Evolutionary conservation across 2,797 vertebrate species (phyloP), one percentile per base, ranked within the genome.

Genomic region (Pangasius mekongensis): DNA sequence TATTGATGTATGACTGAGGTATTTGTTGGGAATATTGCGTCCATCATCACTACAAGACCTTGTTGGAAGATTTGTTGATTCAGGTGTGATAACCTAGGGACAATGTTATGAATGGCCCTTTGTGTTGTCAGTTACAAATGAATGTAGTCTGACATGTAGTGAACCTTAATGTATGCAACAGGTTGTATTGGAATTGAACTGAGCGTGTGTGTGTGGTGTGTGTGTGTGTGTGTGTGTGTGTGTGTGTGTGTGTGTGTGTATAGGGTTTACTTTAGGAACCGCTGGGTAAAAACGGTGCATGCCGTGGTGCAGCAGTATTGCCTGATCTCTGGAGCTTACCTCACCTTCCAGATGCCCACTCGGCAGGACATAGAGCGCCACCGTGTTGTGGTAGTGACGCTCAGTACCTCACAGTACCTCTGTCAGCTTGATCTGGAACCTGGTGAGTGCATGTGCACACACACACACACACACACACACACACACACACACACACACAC

Each of bases 231-330:
- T 82, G n/a, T 78, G 20, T 82, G 49, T 82, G 60, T 33, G 64
- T 67, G 62, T 83, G n/a, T 47, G 43, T 84, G 74, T 86, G 64
- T 83, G 5, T 43, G 30, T 80, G 27, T 83, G 52, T 83, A 80
- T 92, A 99, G 99, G 98, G 98, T 99, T 94, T 99, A 99, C 96
- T 99, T 99, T 96, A 96, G 98, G 96, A 99, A 99, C 95, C 98
- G 99, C 95, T 99, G 99, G 99, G 98, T 99, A 89, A 99, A 99
- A 96, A 99, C 98, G 20, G 99, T 99, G 91, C 98, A 99, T 93
- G 97, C 98, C 73, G 94, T 98, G 89, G 99, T 99, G 94, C 98
- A 99, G 96, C 98, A 99, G 95, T 99, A 99, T 97, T 99, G 99
- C 97, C 96, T 99, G 96, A 99, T 99, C 94, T 98, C 98, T 93